These are phyloP conservation scores for Machimus rusticus DNA, from an alignment of 2,888 invertebrate genomes.

Conservation along the genomic window DNA sequence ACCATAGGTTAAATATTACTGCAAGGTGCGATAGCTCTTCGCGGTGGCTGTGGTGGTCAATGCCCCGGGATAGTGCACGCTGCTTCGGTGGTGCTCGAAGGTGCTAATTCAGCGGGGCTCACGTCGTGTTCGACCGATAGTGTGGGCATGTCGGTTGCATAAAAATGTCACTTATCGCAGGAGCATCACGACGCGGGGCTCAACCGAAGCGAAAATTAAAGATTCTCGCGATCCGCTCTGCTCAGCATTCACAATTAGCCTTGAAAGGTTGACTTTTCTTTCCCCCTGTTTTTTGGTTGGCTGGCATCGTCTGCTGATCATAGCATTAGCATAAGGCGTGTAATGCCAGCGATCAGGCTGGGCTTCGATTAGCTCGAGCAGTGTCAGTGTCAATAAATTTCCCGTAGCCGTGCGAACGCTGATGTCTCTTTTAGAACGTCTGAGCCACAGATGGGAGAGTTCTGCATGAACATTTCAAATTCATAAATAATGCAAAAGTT, in stretches of 20 bases:
- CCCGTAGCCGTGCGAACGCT: neutral
- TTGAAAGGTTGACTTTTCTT: neutral
- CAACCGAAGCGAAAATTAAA: neutral
- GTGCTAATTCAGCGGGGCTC: neutral
- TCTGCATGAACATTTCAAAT: neutral
- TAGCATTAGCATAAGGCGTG: neutral
- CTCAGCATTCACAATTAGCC: neutral
- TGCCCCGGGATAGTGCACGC: neutral
- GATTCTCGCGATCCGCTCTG: neutral
- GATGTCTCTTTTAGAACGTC: neutral
- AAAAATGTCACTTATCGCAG: neutral
- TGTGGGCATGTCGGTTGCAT: neutral
- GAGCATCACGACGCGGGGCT: neutral
- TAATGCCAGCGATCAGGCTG: neutral
- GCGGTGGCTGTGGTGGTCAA: neutral
- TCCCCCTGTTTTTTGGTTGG: neutral
- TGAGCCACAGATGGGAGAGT: neutral
- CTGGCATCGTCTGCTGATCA: neutral
- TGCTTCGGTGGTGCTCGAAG: neutral
- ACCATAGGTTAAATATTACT: neutral
- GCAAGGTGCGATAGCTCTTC: neutral
- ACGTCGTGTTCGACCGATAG: neutral
- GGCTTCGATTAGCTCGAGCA: neutral
- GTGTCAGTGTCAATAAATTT: neutral
- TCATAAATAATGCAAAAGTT: slow-evolving; percentile 5